Evolutionary conservation across 2,113 vertebrate species (phyloP).

Genomic region (Ctenodactylus gundi): DNA sequence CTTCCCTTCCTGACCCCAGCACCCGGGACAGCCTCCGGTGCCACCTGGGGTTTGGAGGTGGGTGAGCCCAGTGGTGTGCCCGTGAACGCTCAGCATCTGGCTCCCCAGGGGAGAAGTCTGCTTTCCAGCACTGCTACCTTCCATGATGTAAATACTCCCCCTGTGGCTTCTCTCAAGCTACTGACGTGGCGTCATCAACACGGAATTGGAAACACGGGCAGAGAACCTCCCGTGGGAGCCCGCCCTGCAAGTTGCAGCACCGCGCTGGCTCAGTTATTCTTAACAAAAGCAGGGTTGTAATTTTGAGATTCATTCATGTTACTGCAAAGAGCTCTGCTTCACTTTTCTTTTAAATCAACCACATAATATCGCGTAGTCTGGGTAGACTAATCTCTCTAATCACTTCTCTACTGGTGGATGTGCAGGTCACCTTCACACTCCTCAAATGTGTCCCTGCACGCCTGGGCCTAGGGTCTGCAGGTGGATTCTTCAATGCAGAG

Average conservation of each 20-base stretch:
- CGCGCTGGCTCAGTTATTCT: background rate
- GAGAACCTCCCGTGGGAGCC: background rate
- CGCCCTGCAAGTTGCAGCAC: fast-evolving
- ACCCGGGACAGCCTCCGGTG: background rate
- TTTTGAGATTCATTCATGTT: background rate
- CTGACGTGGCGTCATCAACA: background rate
- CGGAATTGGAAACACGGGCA: background rate
- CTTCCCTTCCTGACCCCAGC: background rate
- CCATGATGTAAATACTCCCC: background rate
- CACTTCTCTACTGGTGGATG: background rate
- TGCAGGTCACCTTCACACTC: background rate
- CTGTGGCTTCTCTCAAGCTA: background rate
- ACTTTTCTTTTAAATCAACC: background rate
- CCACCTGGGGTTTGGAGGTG: fast-evolving
- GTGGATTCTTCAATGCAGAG: background rate
- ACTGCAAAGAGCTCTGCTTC: background rate
- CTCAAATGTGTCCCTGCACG: background rate
- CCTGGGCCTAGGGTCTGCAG: background rate
- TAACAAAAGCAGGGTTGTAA: background rate
- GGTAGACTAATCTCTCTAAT: background rate
- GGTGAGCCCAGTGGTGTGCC: background rate
- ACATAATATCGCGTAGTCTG: background rate
- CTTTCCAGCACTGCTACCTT: background rate
- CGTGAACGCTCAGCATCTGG: background rate
- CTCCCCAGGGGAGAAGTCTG: background rate